Percentiles rank a stretch among this genome's conserved stretches.
Evolutionary conservation across 1,140 invertebrate species (phyloP).

Genomic region (Achatina immaculata): DNA sequence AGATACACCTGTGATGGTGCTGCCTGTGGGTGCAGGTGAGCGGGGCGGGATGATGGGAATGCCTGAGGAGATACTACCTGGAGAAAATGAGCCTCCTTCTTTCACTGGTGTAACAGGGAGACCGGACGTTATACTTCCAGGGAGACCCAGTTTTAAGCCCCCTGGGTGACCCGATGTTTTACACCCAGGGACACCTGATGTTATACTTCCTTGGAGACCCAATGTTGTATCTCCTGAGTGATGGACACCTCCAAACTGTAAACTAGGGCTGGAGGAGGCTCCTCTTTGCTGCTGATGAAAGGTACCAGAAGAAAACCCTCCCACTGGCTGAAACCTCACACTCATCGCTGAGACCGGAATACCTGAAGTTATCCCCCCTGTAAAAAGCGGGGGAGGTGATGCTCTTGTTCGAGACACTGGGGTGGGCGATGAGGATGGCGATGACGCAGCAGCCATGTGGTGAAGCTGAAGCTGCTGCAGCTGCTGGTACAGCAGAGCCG

Average conservation of each 20-base stretch:
- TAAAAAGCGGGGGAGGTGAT: conserved; percentile 1
- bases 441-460: background rate
- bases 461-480: conserved; percentile 36
- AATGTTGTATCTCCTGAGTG: too few species aligned
- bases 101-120: conserved; percentile 9
- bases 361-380: conserved; percentile 27
- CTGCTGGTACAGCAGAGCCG: conserved; percentile 30
- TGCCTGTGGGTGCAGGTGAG: conserved; percentile 4
- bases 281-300: background rate
- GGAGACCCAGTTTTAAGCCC: background rate
- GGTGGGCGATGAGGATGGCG: conserved; percentile 18
- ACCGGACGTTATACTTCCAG: conserved; percentile 17
- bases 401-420: background rate
- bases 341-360: conserved; percentile 6
- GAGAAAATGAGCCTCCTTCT: background rate
- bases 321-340: background rate
- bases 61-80: background rate
- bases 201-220: too few species aligned
- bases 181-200: too few species aligned
- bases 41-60: background rate
- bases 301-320: background rate
- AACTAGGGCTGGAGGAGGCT: background rate
- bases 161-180: too few species aligned
- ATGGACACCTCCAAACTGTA: too few species aligned
- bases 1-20: conserved; percentile 6